Base-by-base conservation (phyloP, 1,140 invertebrate genomes). In the Drosophila grimshawi region DNA sequence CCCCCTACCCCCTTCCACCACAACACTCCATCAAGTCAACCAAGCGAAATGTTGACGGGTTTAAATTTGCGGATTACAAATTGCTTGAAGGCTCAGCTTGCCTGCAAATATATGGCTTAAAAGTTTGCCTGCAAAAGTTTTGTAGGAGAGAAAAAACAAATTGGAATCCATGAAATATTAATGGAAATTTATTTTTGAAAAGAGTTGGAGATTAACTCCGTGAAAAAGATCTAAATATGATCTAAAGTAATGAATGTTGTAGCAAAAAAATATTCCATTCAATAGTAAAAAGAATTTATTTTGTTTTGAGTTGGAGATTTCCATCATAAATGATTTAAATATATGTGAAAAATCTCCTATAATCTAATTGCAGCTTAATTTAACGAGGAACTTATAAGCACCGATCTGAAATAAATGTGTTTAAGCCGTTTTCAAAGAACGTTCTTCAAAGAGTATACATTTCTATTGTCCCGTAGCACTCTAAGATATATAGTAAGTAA, bases 61-160 rank as follows among this genome's bases (percentile, higher is more conserved):
- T 63, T 69, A 37, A 53, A 69, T 46, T 52, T 33, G 39, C 35
- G 30, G 61, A 64, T 71, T 35, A 45, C 37, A 43, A 35, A 45
- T 60, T 27, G 30, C 65, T 67, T 67, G 5, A 68, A 68, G 46
- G 29, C 19, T 19, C 56, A 45, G 11, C 32, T 19, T 55, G 33
- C 19, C 48, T 41, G 33, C 8, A 49, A 49, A 51, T 29, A 62
- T 62, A 51, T 39, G 45, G 33, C 5, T 7, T 11, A 6, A 32
- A n/a, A 52, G 30, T 11, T 35, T 32, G 6, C 0, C 4, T 6
- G n/a, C 5, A 35, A 35, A 35, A 52, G n/a, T 8, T 52, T 52
- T 1, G 1, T 2, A 4, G 3, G 3, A 49, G 11, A 11, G 8
- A n/a, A 11, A 7, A 35, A 35, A 41, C 4, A 41, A n/a, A 4